These are phyloP conservation scores for Cataglyphis altisquamis DNA, from an alignment of 2,888 invertebrate species.

Conservation along the genomic window DNA sequence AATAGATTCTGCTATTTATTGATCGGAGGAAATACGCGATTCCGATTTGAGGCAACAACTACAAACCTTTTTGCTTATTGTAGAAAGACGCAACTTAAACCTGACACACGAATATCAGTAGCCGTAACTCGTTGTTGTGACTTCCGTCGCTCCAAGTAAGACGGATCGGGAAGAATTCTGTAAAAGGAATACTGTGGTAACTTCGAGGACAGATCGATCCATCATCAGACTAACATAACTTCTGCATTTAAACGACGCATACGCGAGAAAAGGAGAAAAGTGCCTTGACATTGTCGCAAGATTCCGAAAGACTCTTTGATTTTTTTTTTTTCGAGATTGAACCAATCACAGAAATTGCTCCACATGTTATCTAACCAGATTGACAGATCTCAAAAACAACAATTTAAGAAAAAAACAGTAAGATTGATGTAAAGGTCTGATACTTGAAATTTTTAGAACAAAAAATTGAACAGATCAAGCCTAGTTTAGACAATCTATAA, in stretches of 20 bases:
- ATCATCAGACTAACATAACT: slow-evolving; percentile 63
- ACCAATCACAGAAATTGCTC: background rate
- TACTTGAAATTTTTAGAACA: background rate
- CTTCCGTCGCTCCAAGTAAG: slow-evolving; percentile 73
- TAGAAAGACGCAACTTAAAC: background rate
- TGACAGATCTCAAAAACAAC: background rate
- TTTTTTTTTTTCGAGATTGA: background rate
- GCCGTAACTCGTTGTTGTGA: slow-evolving; percentile 74
- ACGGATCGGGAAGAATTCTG: slow-evolving; percentile 69
- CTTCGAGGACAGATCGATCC: slow-evolving; percentile 59
- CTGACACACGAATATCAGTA: slow-evolving; percentile 14
- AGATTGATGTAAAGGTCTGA: background rate
- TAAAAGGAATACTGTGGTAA: slow-evolving; percentile 44
- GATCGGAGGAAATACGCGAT: background rate
- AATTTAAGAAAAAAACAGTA: background rate
- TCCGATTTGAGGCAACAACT: slow-evolving; percentile 6
- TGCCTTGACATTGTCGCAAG: background rate
- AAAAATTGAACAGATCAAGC: background rate
- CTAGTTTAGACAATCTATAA: background rate
- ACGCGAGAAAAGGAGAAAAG: slow-evolving; percentile 17
- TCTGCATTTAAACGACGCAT: slow-evolving; percentile 43
- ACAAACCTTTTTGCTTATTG: background rate
- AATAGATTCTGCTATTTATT: background rate
- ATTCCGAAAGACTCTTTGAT: slow-evolving; percentile 6
- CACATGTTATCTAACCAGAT: background rate